Evolutionary conservation across 2,888 invertebrate genomes (phyloP).

Genomic region (Spodoptera picta): DNA sequence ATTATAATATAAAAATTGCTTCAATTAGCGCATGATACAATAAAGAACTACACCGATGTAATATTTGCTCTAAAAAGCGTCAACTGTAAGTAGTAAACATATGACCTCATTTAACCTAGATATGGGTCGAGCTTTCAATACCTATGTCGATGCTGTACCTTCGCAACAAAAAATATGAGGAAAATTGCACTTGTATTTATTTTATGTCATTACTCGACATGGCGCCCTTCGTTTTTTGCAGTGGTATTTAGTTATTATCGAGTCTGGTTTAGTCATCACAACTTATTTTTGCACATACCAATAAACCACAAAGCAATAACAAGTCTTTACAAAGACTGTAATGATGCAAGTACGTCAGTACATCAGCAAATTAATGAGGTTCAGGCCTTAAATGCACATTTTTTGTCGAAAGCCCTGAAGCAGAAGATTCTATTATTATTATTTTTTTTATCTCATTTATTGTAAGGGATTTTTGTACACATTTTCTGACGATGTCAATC

Average conservation of each 20-base stretch:
- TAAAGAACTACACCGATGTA: too few species aligned
- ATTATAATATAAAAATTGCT: too few species aligned
- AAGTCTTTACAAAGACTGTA: slow-evolving; percentile 12
- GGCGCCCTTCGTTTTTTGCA: slow-evolving; percentile 21
- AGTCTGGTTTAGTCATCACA: slow-evolving; percentile 5
- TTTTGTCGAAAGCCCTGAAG: background rate
- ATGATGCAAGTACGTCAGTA: background rate
- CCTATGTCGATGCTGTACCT: background rate
- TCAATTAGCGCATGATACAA: too few species aligned
- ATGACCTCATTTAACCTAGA: slow-evolving; percentile 7
- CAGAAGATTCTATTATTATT: slow-evolving; percentile 1
- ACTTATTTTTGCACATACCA: slow-evolving; percentile 9
- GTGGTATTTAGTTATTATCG: background rate
- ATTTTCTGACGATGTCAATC: too few species aligned
- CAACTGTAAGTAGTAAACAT: background rate
- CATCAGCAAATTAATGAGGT: slow-evolving; percentile 1
- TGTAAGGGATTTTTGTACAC: too few species aligned
- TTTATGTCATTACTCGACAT: slow-evolving; percentile 1
- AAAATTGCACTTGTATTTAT: slow-evolving; percentile 18
- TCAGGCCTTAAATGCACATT: slow-evolving; percentile 7
- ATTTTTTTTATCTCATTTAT: too few species aligned
- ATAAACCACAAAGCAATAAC: slow-evolving; percentile 18
- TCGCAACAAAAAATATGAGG: slow-evolving; percentile 12
- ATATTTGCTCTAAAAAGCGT: too few species aligned
- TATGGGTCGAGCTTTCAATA: slow-evolving; percentile 27